Conservation (phyloP, 1,140 invertebrate species). For the Pseudomyrmex dendroicus region DNA sequence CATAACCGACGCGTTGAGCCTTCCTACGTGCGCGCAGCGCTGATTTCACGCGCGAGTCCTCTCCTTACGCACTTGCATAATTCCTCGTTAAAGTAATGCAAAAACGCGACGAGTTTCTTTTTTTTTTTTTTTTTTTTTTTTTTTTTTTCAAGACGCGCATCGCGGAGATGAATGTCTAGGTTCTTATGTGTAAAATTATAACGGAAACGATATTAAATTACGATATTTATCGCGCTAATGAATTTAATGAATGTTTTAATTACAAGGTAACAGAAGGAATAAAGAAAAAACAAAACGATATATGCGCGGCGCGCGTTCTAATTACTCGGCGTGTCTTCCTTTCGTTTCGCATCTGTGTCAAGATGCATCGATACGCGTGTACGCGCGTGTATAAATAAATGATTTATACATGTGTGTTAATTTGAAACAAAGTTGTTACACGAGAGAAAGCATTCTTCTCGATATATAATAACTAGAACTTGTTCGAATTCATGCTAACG, state of each 20-base stretch:
- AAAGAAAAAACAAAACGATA: background rate
- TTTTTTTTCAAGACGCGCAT: conserved; percentile 3
- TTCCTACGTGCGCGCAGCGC: conserved; percentile 46
- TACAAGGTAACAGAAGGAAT: conserved; percentile 21
- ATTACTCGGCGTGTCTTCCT: conserved; percentile 28
- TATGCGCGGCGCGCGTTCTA: conserved; percentile 31
- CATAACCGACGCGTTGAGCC: conserved; percentile 23
- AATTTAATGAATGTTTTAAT: conserved; percentile 40
- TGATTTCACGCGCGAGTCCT: conserved; percentile 49
- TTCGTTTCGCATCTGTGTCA: conserved; percentile 52
- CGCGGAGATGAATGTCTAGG: too few species aligned
- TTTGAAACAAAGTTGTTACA: conserved; percentile 54
- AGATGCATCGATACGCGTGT: conserved; percentile 26
- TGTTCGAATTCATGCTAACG: background rate
- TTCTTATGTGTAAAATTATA: background rate
- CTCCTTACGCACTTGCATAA: conserved; percentile 42
- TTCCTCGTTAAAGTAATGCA: conserved; percentile 28
- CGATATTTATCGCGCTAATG: conserved; percentile 30
- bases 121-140: too few species aligned
- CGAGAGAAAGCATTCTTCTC: conserved; percentile 44
- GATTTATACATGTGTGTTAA: conserved; percentile 61
- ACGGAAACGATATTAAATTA: conserved; percentile 20
- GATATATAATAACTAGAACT: conserved; percentile 1
- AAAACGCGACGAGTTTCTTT: conserved; percentile 11
- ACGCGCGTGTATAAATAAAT: conserved; percentile 62